Base-by-base conservation (phyloP, 2,888 invertebrate species). In the Dicyrtoma fusca region DNA sequence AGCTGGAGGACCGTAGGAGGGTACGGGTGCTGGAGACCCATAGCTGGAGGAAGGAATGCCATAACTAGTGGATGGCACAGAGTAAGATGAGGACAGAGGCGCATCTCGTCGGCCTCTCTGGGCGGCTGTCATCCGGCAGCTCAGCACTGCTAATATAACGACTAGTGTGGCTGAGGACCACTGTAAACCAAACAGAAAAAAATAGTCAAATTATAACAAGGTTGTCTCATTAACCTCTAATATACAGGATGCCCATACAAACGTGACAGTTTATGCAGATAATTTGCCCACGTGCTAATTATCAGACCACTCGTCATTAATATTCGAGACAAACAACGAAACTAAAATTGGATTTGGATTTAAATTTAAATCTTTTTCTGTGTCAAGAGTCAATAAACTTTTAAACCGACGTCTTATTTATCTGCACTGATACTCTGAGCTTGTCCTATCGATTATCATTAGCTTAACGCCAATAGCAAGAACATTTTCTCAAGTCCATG, bases 131-230 rank as follows among this genome's bases (percentile, higher is more conserved):
- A 25, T 47, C 51, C 51, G 26, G 25, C 65, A 65, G 53, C 75
- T 74, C 19, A 77, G 51, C 62, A 77, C 78, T 76, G 76, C 75
- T 74, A 78, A 76, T 69, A 78, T 65, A 65, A 76, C 70, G 73
- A 78, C 76, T 77, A 78, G 76, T 26, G 73, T 73, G 55, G 76
- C 74, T 74, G 73, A 73, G 75, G 75, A 69, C 65, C 63, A 71
- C 63, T 65, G 55, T 59, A 71, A 51, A 8, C 3, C 13, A n/a
- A 63, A n/a, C n/a, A n/a, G n/a, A 44, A 14, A 21, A 19, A 68
- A 19, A 25, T 6, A 19, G 42, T 42, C 34, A 55, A 55, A 34
- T 34, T 34, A 34, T 34, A 34, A 34, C 34, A 3, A 34, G 11
- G 17, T 25, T 10, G 14, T 10, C 55, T 11, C 55, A 45, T 45